These are phyloP conservation scores for Dendroctonus valens DNA, from an alignment of 1,140 invertebrate genomes.

Conservation along the genomic window DNA sequence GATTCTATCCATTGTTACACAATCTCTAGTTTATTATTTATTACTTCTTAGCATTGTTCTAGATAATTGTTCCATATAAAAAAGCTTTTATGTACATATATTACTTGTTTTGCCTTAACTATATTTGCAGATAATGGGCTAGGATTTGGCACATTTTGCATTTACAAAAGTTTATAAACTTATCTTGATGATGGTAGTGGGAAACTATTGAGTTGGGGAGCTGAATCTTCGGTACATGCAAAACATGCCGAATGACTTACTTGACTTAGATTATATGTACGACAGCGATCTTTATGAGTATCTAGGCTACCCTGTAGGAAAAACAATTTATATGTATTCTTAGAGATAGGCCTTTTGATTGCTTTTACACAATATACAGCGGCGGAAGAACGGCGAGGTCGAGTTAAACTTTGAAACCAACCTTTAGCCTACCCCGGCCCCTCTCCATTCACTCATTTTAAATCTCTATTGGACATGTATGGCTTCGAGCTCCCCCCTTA, in stretches of 20 bases:
- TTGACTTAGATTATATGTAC: constrained; percentile 3
- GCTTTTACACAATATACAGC: constrained; percentile 43
- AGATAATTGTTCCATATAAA: constrained; percentile 46
- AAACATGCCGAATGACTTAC: too few species aligned
- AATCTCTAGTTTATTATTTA: too few species aligned
- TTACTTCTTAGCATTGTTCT: too few species aligned
- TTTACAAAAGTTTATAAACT: background rate
- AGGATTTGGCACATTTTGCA: background rate
- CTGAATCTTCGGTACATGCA: too few species aligned
- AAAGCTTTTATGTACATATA: constrained; percentile 50
- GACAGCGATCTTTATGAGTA: constrained; percentile 30
- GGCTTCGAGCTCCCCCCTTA: constrained; percentile 18
- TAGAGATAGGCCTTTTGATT: constrained; percentile 46
- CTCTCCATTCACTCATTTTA: constrained; percentile 6
- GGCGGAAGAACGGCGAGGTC: background rate
- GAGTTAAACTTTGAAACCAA: too few species aligned
- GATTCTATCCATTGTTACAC: too few species aligned
- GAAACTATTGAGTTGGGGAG: background rate
- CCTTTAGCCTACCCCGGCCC: too few species aligned
- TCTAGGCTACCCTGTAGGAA: constrained; percentile 46
- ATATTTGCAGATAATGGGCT: constrained; percentile 33
- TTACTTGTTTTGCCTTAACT: constrained; percentile 38
- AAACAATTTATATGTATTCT: constrained; percentile 29
- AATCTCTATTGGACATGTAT: constrained; percentile 39
- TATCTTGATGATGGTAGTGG: background rate